phyloP scores from a whole-genome alignment of 2,888 invertebrate genomes.

The Thera obeliscata region DNA sequence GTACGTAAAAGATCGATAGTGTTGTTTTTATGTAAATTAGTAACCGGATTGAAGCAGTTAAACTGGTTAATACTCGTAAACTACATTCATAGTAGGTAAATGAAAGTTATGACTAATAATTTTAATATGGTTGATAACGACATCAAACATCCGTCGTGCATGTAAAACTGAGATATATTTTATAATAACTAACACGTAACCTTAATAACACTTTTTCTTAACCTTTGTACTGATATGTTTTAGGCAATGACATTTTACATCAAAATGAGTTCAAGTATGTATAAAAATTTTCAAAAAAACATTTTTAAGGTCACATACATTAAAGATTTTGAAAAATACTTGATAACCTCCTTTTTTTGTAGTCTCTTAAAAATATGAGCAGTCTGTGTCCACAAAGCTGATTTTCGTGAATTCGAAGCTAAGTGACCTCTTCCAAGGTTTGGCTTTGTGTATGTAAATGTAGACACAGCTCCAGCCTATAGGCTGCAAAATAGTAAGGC shows the following conservation, averaged over 20 bases:
- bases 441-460: not conserved
- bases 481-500: no score
- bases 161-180: not conserved
- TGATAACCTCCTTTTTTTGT: no score
- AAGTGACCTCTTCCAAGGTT: not conserved
- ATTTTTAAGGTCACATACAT: not conserved
- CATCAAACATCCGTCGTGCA: constrained; percentile 10
- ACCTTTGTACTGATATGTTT: not conserved
- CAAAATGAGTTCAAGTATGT: not conserved
- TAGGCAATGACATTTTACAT: not conserved
- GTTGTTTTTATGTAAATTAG: constrained; percentile 12
- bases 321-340: not conserved
- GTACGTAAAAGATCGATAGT: constrained; percentile 4
- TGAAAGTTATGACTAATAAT: constrained; percentile 11
- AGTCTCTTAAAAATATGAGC: not conserved
- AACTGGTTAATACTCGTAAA: constrained; percentile 2
- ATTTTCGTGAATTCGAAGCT: not conserved
- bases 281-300: not conserved
- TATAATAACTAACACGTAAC: not conserved
- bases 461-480: no score
- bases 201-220: not conserved
- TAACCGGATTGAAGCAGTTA: constrained; percentile 11
- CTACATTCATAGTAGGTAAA: constrained; percentile 5
- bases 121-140: constrained; percentile 9
- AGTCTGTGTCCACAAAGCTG: not conserved